Base-by-base conservation (phyloP, 1,140 invertebrate species). In the Leguminivora glycinivorella region DNA sequence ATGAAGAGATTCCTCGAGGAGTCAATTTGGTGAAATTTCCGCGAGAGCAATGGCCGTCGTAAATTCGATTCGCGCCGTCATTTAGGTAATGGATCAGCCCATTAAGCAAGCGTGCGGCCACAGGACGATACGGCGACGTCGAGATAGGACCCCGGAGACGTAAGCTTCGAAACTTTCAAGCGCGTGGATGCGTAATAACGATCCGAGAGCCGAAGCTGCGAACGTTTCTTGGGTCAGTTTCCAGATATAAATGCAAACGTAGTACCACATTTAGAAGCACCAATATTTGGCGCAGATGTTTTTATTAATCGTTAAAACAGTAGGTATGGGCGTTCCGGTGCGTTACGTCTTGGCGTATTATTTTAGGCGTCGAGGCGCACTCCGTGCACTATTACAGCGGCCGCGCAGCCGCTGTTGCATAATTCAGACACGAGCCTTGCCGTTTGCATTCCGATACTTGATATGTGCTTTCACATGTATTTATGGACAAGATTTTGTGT, bases 401-500 rank as follows among this genome's bases (percentile, higher is more conserved):
- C 72, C 80, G 80, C 78, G 71, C 47, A 52, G 47, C 72, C 81
- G 74, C 87, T 88, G 84, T 89, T 91, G 86, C 89, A 91, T 91
- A 91, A 91, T 91, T 87, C 87, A 89, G 85, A 80, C 87, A 81
- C 85, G 81, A 83, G 81, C 77, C 76, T 84, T 82, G 84, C 83
- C 80, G 89, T 91, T 89, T 89, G 87, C 89, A 89, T 89, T 89
- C 87, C 84, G 85, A 89, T 89, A 90, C 86, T 87, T 88, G 86
- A 90, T 90, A 88, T 88, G 87, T 88, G 86, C 85, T 88, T 89
- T 88, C 85, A 87, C 85, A 89, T 91, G 85, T 91, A 89, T 91
- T 89, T 91, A 91, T 90, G 87, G 87, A 90, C 88, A 81, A 87
- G 87, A 89, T 89, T 91, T 91, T 88, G 89, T 91, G 88, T 88